These are phyloP conservation scores for Tanypteryx hageni DNA, from an alignment of 2,888 invertebrate species.

Conservation along the genomic window DNA sequence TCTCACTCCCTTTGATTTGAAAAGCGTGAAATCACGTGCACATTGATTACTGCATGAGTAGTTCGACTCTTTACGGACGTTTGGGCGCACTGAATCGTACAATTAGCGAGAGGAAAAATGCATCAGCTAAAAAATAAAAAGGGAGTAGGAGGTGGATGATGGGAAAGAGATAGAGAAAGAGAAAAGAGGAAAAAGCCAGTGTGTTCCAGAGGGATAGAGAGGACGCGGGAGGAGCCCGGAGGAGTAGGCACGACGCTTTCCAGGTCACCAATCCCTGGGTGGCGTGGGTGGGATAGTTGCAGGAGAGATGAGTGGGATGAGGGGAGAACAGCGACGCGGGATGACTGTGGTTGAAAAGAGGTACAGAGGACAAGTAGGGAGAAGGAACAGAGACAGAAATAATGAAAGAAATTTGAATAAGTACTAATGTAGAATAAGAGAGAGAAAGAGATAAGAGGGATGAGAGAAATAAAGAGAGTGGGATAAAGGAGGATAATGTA, in stretches of 20 bases:
- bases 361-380: neutral
- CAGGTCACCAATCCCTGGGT: conserved; percentile 46
- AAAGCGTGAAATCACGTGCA: conserved; percentile 62
- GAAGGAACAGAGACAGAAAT: neutral
- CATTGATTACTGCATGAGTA: conserved; percentile 58
- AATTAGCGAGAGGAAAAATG: conserved; percentile 59
- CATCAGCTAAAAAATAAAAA: neutral
- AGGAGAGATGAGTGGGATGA: neutral
- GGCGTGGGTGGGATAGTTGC: neutral
- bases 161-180: neutral
- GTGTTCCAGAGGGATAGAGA: neutral
- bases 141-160: neutral
- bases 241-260: conserved; percentile 28
- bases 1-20: conserved; percentile 54
- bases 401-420: too few species aligned
- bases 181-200: too few species aligned
- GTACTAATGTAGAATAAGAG: too few species aligned
- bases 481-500: neutral
- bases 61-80: conserved; percentile 45
- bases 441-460: too few species aligned
- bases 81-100: conserved; percentile 57
- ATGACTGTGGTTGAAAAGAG: neutral
- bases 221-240: neutral
- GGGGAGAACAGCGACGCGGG: conserved; percentile 26
- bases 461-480: too few species aligned